phyloP scores from a whole-genome alignment of 1,140 invertebrate species.

The Lepidurus packardi region DNA sequence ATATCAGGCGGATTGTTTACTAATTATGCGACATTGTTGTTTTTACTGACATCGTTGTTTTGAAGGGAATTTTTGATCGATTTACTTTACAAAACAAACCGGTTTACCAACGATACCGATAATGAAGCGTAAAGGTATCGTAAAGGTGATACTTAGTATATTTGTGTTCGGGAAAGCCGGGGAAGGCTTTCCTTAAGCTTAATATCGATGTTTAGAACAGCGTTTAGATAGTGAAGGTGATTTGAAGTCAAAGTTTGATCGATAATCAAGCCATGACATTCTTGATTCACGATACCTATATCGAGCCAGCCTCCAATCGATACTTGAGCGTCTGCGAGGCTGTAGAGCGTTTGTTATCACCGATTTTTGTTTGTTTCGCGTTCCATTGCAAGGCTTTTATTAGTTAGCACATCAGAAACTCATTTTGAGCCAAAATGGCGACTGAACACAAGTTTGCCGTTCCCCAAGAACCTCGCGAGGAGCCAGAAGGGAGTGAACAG shows the following conservation, averaged over 20 bases:
- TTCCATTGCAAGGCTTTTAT: neutral
- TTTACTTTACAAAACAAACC: neutral
- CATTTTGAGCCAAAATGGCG: neutral
- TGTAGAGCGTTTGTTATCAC: conserved; percentile 3
- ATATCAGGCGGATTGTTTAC: neutral
- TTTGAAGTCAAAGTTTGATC: too few relatives aligned
- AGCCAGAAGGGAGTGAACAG: neutral
- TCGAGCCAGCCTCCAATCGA: neutral
- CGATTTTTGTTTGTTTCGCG: conserved; percentile 13
- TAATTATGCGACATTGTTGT: neutral
- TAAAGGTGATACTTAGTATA: too few relatives aligned
- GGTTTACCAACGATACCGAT: neutral
- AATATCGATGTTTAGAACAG: too few relatives aligned
- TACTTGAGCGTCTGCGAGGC: neutral
- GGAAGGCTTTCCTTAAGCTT: too few relatives aligned
- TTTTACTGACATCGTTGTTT: neutral
- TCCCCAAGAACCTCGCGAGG: neutral
- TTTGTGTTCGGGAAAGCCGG: too few relatives aligned
- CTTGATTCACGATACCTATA: too few relatives aligned
- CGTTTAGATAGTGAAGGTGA: too few relatives aligned
- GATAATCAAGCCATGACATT: too few relatives aligned
- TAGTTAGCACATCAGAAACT: neutral
- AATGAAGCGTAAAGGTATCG: too few relatives aligned
- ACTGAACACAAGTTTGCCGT: neutral
- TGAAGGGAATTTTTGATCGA: neutral